These are phyloP conservation scores for Eupithecia exiguata DNA, from an alignment of 2,888 invertebrate genomes.

Conservation along the genomic window DNA sequence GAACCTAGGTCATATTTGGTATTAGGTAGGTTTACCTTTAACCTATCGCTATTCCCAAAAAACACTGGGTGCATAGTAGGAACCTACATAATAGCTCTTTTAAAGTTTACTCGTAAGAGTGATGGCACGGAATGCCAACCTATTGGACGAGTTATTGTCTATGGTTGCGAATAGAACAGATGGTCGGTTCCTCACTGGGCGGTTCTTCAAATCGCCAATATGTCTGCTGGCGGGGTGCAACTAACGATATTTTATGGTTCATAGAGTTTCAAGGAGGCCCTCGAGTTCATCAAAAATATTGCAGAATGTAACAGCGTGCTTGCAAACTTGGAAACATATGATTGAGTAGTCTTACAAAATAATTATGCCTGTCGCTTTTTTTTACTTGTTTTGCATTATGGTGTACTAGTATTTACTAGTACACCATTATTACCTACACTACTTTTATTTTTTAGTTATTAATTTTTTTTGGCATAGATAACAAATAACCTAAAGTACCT, in stretches of 20 bases:
- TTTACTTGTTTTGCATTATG: neutral
- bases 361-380: neutral
- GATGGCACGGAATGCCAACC: neutral
- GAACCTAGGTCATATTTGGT: too few relatives aligned
- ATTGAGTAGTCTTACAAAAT: neutral
- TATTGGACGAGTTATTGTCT: slow-evolving; percentile 6
- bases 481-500: too few relatives aligned
- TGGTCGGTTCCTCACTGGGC: slow-evolving; percentile 43
- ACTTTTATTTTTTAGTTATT: too few relatives aligned
- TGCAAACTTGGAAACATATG: neutral
- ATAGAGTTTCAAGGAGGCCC: slow-evolving; percentile 18
- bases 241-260: slow-evolving; percentile 31
- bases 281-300: neutral
- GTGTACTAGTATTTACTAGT: too few relatives aligned
- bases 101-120: neutral
- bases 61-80: neutral
- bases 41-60: neutral
- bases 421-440: too few relatives aligned
- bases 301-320: slow-evolving; percentile 1
- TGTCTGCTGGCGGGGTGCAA: slow-evolving; percentile 54
- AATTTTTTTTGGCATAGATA: too few relatives aligned
- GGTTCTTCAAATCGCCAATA: slow-evolving; percentile 54
- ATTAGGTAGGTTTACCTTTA: neutral
- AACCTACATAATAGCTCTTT: neutral
- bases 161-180: slow-evolving; percentile 39